These are phyloP conservation scores for Pseudochromis fuscus DNA, from an alignment of 2,797 vertebrate species.

Conservation along the genomic window DNA sequence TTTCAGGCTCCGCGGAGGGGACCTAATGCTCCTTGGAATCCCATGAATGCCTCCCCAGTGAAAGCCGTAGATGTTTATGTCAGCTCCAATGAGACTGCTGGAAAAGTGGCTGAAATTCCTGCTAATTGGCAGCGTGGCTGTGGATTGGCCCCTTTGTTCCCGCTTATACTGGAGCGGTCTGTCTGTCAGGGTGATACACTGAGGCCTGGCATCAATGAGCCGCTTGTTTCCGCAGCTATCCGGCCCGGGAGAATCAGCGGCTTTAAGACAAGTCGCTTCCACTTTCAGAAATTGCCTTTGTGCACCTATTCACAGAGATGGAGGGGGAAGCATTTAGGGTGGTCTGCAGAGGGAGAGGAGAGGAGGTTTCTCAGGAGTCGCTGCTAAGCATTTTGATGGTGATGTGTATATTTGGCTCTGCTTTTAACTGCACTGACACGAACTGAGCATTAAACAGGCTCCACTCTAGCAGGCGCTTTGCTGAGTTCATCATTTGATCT, in stretches of 20 bases:
- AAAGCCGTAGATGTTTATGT: slow-evolving; percentile 76
- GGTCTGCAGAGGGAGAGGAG: slow-evolving; percentile 13
- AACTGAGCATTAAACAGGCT: slow-evolving; percentile 41
- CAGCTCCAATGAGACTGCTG: slow-evolving; percentile 75
- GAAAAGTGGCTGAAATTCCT: slow-evolving; percentile 82
- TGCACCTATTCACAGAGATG: slow-evolving; percentile 38
- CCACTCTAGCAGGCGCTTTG: slow-evolving; percentile 35
- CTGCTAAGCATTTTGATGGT: slow-evolving; percentile 13
- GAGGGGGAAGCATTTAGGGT: slow-evolving; percentile 21
- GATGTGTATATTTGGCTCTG: slow-evolving; percentile 21
- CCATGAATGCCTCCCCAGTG: slow-evolving; percentile 77
- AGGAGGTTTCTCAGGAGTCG: slow-evolving; percentile 40
- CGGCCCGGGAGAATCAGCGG: slow-evolving; percentile 55
- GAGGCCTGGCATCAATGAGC: slow-evolving; percentile 79
- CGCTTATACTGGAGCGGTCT: slow-evolving; percentile 73
- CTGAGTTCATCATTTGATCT: slow-evolving; percentile 60
- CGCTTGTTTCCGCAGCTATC: slow-evolving; percentile 77
- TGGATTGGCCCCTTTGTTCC: slow-evolving; percentile 78
- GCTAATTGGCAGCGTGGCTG: slow-evolving; percentile 82
- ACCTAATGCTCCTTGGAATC: slow-evolving; percentile 82
- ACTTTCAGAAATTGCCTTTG: slow-evolving; percentile 64
- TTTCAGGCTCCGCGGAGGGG: slow-evolving; percentile 58
- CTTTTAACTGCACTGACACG: slow-evolving; percentile 33
- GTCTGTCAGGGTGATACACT: slow-evolving; percentile 75
- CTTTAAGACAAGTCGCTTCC: slow-evolving; percentile 72